phyloP scores from a whole-genome alignment of 1,140 invertebrate species.

The Drosophila pruinosa region DNA sequence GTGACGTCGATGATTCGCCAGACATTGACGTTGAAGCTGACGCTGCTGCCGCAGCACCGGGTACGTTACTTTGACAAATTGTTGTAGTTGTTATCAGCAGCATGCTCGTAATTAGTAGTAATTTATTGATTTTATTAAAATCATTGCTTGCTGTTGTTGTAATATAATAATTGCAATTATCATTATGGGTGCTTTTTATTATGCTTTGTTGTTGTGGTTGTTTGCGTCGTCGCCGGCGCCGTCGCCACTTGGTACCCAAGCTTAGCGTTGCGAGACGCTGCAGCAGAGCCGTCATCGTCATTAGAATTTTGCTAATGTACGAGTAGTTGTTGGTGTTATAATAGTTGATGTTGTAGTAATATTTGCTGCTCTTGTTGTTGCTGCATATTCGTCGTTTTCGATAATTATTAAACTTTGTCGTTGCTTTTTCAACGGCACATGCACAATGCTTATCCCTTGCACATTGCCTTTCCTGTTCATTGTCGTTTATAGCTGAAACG shows the following conservation, averaged over 20 bases:
- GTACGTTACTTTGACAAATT: conserved; percentile 74
- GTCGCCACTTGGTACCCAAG: conserved; percentile 63
- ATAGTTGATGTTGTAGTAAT: conserved; percentile 26
- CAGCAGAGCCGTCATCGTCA: conserved; percentile 47
- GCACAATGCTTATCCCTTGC: conserved; percentile 22
- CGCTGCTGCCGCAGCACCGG: conserved; percentile 32
- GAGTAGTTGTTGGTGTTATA: conserved; percentile 31
- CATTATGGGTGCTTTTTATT: conserved; percentile 43
- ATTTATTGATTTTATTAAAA: conserved; percentile 82
- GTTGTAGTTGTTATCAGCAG: conserved; percentile 77
- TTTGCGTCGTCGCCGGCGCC: conserved; percentile 56
- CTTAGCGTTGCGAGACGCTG: conserved; percentile 53
- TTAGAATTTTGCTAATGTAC: conserved; percentile 60
- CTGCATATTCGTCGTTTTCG: conserved; percentile 36
- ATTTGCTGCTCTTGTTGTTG: conserved; percentile 1
- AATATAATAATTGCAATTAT: conserved; percentile 74
- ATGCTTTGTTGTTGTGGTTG: conserved; percentile 29
- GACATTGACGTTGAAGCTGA: conserved; percentile 28
- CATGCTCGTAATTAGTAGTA: conserved; percentile 77
- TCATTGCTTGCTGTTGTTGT: conserved; percentile 59
- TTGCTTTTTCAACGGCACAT: conserved; percentile 4
- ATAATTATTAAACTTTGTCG: conserved; percentile 49
- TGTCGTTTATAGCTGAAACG: conserved; percentile 66
- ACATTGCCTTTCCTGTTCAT: conserved; percentile 19
- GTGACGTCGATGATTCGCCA: conserved; percentile 28